phyloP scores from a whole-genome alignment of 1,140 invertebrate genomes.

The Rhopalosiphum padi region DNA sequence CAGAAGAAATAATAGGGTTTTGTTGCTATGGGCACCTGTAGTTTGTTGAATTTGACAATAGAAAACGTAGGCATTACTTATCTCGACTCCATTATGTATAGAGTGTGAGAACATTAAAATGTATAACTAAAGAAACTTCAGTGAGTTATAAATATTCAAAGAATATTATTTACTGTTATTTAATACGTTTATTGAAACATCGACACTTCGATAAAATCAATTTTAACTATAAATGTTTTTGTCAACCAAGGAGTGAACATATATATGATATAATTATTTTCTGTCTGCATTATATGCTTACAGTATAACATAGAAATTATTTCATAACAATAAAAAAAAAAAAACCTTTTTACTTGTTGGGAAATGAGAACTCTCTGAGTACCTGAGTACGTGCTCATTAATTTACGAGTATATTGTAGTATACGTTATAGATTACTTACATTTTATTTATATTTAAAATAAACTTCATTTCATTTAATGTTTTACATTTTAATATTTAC shows the following conservation, averaged over 20 bases:
- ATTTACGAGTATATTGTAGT: background rate
- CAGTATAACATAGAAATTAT: background rate
- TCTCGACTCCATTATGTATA: background rate
- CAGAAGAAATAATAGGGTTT: background rate
- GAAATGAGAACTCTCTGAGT: background rate
- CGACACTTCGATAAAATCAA: background rate
- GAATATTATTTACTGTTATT: background rate
- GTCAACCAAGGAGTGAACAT: background rate
- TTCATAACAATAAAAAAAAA: background rate
- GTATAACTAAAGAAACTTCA: conserved; percentile 1
- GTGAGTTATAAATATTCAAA: background rate
- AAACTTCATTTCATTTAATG: background rate
- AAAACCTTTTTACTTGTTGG: background rate
- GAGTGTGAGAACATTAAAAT: background rate
- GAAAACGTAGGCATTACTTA: background rate
- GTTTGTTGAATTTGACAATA: conserved; percentile 4
- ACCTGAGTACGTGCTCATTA: background rate
- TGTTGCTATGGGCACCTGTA: conserved; percentile 23
- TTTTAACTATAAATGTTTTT: conserved; percentile 4
- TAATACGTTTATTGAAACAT: conserved; percentile 2
- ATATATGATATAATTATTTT: background rate
- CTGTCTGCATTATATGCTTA: background rate
- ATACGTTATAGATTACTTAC: background rate
- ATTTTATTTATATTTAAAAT: background rate
- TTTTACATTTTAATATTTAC: background rate